Conservation (phyloP, 2,113 vertebrate species). For the Trochalopteron elliotii region DNA sequence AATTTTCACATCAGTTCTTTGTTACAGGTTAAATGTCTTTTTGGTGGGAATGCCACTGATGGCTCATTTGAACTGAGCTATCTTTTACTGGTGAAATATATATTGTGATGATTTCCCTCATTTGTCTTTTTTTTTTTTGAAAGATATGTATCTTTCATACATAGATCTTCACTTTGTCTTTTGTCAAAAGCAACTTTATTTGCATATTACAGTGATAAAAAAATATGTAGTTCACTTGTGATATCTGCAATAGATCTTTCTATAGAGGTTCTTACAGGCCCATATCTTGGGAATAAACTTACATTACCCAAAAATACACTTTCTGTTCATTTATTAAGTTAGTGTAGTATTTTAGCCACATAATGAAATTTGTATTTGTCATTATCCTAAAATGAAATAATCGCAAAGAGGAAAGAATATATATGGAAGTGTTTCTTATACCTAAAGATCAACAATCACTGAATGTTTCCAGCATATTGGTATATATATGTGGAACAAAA, state of each 20-base stretch:
- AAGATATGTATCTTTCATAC: not conserved
- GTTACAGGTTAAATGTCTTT: not conserved
- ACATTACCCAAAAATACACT: not conserved
- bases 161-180: not conserved
- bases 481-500: not conserved
- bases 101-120: not conserved
- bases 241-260: constrained; percentile 26
- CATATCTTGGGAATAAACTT: not conserved
- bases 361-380: not conserved
- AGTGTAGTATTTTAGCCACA: not conserved
- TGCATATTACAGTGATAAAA: constrained; percentile 24
- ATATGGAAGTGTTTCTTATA: not conserved
- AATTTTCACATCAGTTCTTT: not conserved
- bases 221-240: constrained; percentile 41
- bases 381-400: not conserved
- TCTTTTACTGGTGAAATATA: not conserved
- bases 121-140: not conserved
- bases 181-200: constrained; percentile 36
- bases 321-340: not conserved
- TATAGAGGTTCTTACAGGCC: not conserved
- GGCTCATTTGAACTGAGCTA: not conserved
- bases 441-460: not conserved
- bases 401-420: not conserved
- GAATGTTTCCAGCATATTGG: not conserved
- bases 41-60: not conserved